Base-by-base conservation (phyloP, 2,888 invertebrate genomes). In the Hypselothyrea guttata region DNA sequence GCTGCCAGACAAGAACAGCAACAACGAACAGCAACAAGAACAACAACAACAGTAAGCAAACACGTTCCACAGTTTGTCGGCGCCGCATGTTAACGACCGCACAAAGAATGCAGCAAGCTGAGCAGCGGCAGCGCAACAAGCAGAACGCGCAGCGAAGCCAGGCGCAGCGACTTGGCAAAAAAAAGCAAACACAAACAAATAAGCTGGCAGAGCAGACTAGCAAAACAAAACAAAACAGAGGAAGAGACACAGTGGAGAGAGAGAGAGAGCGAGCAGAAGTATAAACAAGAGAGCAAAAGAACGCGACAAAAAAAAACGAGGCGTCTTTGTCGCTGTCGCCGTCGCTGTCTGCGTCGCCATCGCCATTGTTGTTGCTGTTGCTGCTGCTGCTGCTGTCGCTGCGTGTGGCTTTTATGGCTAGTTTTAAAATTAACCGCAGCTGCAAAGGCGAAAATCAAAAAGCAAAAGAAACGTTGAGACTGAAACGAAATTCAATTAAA, bases 21-120 rank as follows among this genome's bases (percentile, higher is more conserved):
- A 55, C 57, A 58, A 22, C 51, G 48, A 61, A 46, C 53, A 70
- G n/a, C n/a, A n/a, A n/a, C n/a, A n/a, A n/a, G 35, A 38, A 31
- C 15, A 46, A 34, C 47, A 45, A 44, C 45, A 57, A 55, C 57
- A 58, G 22, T 54, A 52, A 61, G 49, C 53, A 70, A 75, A 81
- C 72, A 83, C 57, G 70, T 72, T 81, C 76, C 79, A 74, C 74
- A 78, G 58, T 70, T 63, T 59, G 64, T 54, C 60, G 73, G 42
- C 58, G 63, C 58, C 63, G 81, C 79, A 75, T 72, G 86, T 86
- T 79, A 86, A 86, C 79, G 87, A 87, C 83, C 84, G 83, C 82
- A 64, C 63, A 68, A 64, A 72, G 73, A 76, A 75, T 83, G 83
- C 75, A 78, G 65, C 60, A 57, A 45, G 52, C 58, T 64, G 56